These are phyloP conservation scores for Camelus bactrianus DNA, from an alignment of 2,113 vertebrate genomes.

Conservation along the genomic window DNA sequence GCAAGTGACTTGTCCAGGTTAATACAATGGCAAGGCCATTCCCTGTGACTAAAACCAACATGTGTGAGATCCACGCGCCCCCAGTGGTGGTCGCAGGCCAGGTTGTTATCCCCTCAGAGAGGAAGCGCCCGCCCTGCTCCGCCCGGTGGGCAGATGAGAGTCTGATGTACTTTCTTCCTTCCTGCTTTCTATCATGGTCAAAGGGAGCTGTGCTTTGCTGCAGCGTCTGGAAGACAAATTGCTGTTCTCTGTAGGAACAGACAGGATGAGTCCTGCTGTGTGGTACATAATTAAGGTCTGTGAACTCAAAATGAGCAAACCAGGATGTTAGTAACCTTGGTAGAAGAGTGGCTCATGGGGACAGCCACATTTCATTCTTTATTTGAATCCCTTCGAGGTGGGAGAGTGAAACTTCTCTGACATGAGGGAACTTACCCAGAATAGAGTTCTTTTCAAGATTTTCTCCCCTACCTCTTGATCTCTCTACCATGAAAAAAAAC, in stretches of 20 bases:
- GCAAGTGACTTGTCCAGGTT: neutral
- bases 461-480: neutral
- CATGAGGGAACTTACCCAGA: neutral
- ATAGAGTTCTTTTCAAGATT: conserved; percentile 23
- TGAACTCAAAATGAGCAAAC: conserved; percentile 53
- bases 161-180: neutral
- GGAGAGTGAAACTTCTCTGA: neutral
- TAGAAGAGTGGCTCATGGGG: neutral
- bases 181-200: neutral
- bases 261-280: conserved; percentile 36
- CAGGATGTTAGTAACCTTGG: neutral
- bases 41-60: neutral
- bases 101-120: neutral
- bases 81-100: neutral
- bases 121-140: accelerated
- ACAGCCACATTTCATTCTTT: neutral
- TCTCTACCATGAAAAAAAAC: neutral
- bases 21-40: neutral
- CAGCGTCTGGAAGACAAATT: neutral
- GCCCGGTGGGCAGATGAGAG: neutral
- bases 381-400: neutral
- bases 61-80: neutral
- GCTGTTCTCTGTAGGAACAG: conserved; percentile 14
- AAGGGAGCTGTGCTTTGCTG: neutral
- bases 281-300: conserved; percentile 57